Evolutionary conservation across 1,140 invertebrate species (phyloP).

Genomic region (Scaptomyza montana): DNA sequence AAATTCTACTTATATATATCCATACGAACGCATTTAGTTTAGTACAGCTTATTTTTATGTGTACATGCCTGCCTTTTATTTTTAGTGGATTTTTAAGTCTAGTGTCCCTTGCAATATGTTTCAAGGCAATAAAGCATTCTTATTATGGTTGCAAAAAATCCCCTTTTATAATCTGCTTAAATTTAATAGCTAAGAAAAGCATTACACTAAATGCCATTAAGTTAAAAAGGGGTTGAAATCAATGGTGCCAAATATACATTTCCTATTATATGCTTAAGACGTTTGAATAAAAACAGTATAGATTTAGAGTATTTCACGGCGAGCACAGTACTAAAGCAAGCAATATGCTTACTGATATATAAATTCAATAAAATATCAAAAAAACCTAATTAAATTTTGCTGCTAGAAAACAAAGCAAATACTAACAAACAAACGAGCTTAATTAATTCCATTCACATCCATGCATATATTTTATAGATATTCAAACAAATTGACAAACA

Average conservation of each 20-base stretch:
- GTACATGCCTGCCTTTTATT: slow-evolving; percentile 7
- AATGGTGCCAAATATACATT: not conserved
- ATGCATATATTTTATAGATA: not conserved
- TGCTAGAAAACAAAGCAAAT: not conserved
- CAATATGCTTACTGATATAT: no score
- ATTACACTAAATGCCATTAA: not conserved
- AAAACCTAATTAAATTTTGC: slow-evolving; percentile 23
- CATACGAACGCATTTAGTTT: slow-evolving; percentile 27
- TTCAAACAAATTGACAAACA: not conserved
- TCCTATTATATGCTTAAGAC: not conserved
- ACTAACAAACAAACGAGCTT: not conserved
- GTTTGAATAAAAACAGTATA: no score
- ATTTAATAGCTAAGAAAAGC: not conserved
- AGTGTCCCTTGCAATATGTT: not conserved
- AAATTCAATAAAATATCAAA: not conserved
- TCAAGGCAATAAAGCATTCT: not conserved
- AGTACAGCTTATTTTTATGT: slow-evolving; percentile 44
- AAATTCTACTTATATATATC: slow-evolving; percentile 26
- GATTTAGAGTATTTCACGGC: not conserved
- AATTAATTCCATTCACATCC: slow-evolving; percentile 10
- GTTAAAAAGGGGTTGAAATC: no score
- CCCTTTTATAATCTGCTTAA: not conserved
- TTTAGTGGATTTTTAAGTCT: slow-evolving; percentile 13
- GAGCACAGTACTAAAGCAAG: no score
- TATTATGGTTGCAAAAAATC: not conserved